phyloP scores from a whole-genome alignment of 2,113 vertebrate genomes.

The Peromyscus polionotus region DNA sequence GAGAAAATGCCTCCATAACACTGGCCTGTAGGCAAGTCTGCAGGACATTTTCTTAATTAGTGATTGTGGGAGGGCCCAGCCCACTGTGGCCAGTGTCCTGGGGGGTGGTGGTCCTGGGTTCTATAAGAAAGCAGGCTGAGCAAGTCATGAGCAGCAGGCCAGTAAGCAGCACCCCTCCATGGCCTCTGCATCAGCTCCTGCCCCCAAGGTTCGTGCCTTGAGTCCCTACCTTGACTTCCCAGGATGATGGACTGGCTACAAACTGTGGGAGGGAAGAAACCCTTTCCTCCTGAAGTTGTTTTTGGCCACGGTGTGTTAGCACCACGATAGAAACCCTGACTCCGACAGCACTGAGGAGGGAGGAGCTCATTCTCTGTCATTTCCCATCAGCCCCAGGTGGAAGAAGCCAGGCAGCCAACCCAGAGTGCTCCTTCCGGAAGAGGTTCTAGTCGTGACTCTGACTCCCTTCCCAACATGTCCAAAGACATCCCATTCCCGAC shows the following conservation, averaged over 20 bases:
- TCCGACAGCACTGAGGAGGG: background rate
- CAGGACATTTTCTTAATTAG: background rate
- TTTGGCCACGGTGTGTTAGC: background rate
- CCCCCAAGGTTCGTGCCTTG: background rate
- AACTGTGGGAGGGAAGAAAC: background rate
- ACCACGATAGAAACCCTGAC: background rate
- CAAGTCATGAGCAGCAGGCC: background rate
- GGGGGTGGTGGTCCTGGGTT: background rate
- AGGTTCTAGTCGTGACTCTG: background rate
- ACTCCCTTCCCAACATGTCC: background rate
- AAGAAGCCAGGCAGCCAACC: background rate
- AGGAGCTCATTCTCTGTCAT: background rate
- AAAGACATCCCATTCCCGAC: constrained; percentile 11
- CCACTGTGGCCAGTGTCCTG: background rate
- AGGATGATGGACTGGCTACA: background rate
- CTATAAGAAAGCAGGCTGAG: background rate
- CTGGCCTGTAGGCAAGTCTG: background rate
- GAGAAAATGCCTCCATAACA: background rate
- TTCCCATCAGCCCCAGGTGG: background rate
- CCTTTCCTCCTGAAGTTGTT: background rate
- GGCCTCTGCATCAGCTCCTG: background rate
- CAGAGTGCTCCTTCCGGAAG: background rate
- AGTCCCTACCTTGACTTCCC: background rate
- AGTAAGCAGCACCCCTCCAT: background rate
- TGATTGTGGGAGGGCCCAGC: background rate